phyloP scores from a whole-genome alignment of 2,888 invertebrate species.

The Nephrotoma guestfalica region DNA sequence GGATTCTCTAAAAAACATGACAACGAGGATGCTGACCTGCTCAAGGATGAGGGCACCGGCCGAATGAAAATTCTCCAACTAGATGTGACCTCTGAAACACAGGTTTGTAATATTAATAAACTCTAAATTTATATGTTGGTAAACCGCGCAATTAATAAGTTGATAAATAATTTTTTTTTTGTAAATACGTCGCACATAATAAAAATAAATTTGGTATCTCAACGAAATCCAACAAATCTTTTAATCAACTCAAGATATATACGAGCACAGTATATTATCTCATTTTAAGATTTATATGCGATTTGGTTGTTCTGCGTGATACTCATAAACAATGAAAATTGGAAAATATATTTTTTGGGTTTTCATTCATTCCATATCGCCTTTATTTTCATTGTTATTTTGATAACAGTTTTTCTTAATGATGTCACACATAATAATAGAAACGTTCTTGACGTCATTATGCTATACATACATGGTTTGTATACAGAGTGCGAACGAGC shows the following conservation, averaged over 20 bases:
- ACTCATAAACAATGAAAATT: neutral
- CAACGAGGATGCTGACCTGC: constrained; percentile 53
- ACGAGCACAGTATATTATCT: neutral
- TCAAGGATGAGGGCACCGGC: constrained; percentile 66
- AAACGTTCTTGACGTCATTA: neutral
- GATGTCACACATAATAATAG: neutral
- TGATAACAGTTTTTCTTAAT: neutral
- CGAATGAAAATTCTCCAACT: constrained; percentile 57
- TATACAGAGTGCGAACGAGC: neutral
- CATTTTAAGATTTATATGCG: neutral
- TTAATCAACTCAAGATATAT: neutral
- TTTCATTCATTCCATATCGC: neutral
- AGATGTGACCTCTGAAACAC: constrained; percentile 66
- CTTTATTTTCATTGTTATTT: neutral
- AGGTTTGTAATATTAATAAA: constrained; percentile 30
- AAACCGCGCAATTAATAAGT: neutral
- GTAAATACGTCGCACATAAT: neutral
- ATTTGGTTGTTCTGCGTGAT: neutral
- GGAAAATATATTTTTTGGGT: neutral
- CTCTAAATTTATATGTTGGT: neutral
- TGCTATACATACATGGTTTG: neutral
- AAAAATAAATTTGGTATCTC: neutral
- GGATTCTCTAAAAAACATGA: constrained; percentile 56
- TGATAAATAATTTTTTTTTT: neutral
- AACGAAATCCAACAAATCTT: neutral